These are phyloP conservation scores for Apoderus coryli DNA, from an alignment of 2,888 invertebrate species.

Conservation along the genomic window DNA sequence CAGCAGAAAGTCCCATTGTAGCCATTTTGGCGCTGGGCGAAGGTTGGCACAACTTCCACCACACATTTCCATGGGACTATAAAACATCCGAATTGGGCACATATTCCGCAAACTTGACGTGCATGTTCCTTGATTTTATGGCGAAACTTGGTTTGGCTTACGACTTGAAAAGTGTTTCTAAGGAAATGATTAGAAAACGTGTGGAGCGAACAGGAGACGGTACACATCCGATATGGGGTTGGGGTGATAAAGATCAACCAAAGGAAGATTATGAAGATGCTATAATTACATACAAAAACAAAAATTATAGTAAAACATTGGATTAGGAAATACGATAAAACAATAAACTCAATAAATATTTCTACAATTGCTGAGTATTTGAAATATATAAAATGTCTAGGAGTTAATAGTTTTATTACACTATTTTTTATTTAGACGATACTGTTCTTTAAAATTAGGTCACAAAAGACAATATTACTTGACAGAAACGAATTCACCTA, in stretches of 20 bases:
- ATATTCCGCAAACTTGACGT: conserved; percentile 57
- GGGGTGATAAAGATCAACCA: conserved; percentile 57
- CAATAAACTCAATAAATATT: no score
- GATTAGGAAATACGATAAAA: no score
- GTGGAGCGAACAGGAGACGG: conserved; percentile 35
- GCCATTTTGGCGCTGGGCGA: conserved; percentile 56
- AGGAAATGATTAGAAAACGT: conserved; percentile 51
- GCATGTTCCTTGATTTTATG: conserved; percentile 71
- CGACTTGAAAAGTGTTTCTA: conserved; percentile 67
- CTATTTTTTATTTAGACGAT: no score
- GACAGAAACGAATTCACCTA: no score
- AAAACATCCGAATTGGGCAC: conserved; percentile 58
- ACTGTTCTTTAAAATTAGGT: no score
- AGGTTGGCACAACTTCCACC: conserved; percentile 83
- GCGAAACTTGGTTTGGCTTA: conserved; percentile 77
- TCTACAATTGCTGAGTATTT: no score
- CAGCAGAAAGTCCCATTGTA: conserved; percentile 55
- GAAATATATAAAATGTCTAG: no score
- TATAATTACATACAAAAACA: conserved; percentile 24
- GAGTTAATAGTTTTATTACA: no score
- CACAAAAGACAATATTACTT: no score
- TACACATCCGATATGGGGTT: conserved; percentile 53
- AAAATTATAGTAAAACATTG: no score
- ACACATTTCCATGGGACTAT: conserved; percentile 76
- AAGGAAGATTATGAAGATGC: conserved; percentile 27